A percentile compares a stretch with the other conserved stretches of the same genome.
Conservation (phyloP, 1,140 invertebrate species). For the Protaetia brevitarsis region DNA sequence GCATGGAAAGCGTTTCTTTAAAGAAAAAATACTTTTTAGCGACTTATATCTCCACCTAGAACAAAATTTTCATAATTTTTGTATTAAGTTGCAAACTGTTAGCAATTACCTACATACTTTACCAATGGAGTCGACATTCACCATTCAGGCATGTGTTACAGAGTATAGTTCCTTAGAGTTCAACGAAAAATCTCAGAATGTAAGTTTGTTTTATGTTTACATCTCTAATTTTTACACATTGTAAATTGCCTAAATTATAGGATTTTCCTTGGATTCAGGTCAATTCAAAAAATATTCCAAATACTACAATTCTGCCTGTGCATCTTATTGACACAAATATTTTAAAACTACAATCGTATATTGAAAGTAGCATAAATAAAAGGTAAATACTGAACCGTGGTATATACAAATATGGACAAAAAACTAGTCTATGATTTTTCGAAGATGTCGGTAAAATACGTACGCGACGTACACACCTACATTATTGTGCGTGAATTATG, state of each 20-base stretch:
- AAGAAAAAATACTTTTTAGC: conserved; percentile 18
- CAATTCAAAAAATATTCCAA: conserved; percentile 13
- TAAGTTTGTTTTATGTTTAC: neutral
- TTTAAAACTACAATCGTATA: conserved; percentile 36
- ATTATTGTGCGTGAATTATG: too few relatives aligned
- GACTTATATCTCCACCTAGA: conserved; percentile 21
- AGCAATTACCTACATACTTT: conserved; percentile 31
- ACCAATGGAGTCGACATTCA: conserved; percentile 35
- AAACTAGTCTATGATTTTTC: too few relatives aligned
- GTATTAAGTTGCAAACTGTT: conserved; percentile 36
- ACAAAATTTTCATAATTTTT: conserved; percentile 17
- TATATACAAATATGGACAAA: too few relatives aligned
- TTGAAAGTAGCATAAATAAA: too few relatives aligned
- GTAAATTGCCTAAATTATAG: conserved; percentile 28
- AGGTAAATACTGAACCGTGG: too few relatives aligned
- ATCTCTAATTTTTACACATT: conserved; percentile 17
- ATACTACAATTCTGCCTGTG: conserved; percentile 36
- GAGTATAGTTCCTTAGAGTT: conserved; percentile 36
- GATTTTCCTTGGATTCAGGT: conserved; percentile 40
- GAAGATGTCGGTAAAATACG: too few relatives aligned
- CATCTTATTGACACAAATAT: conserved; percentile 32
- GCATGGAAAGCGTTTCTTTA: neutral
- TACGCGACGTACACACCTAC: too few relatives aligned
- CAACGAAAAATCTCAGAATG: conserved; percentile 33
- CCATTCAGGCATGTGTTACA: conserved; percentile 34